phyloP scores from a whole-genome alignment of 2,888 invertebrate genomes.

The Hanleya hanleyi region DNA sequence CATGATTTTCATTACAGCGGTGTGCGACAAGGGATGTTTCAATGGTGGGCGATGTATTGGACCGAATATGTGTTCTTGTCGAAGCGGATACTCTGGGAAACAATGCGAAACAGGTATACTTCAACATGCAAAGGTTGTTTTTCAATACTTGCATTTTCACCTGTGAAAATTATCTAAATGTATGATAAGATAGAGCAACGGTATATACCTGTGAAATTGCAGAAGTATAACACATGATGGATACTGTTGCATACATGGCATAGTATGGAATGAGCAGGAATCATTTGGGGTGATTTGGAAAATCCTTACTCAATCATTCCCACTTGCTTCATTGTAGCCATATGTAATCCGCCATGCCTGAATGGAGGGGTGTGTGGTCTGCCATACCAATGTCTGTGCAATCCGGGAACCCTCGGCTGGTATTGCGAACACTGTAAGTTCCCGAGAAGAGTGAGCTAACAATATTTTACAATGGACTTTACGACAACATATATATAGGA shows the following conservation, averaged over 20 bases:
- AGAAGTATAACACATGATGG: too few species aligned
- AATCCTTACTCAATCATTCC: too few species aligned
- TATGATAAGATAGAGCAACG: too few species aligned
- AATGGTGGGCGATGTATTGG: constrained; percentile 64
- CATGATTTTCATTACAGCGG: constrained; percentile 49
- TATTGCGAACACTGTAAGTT: constrained; percentile 24
- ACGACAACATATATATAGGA: too few species aligned
- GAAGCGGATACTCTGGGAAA: constrained; percentile 52
- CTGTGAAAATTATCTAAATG: too few species aligned
- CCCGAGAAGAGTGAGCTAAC: background rate
- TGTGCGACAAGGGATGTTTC: constrained; percentile 55
- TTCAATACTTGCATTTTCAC: too few species aligned
- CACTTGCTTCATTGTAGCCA: too few species aligned
- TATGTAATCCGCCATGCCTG: constrained; percentile 17
- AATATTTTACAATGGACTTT: background rate
- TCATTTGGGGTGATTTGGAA: too few species aligned
- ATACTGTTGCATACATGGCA: too few species aligned
- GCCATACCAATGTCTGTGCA: constrained; percentile 19
- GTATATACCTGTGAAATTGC: too few species aligned
- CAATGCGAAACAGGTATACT: constrained; percentile 54
- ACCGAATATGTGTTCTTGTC: constrained; percentile 59
- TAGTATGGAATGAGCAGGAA: too few species aligned
- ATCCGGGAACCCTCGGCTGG: constrained; percentile 13
- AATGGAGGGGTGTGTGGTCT: constrained; percentile 22
- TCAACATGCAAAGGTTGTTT: too few species aligned